Percentiles rank a stretch among this genome's conserved stretches.
Evolutionary conservation across 2,113 vertebrate species (phyloP).

Genomic region (Chauna torquata): DNA sequence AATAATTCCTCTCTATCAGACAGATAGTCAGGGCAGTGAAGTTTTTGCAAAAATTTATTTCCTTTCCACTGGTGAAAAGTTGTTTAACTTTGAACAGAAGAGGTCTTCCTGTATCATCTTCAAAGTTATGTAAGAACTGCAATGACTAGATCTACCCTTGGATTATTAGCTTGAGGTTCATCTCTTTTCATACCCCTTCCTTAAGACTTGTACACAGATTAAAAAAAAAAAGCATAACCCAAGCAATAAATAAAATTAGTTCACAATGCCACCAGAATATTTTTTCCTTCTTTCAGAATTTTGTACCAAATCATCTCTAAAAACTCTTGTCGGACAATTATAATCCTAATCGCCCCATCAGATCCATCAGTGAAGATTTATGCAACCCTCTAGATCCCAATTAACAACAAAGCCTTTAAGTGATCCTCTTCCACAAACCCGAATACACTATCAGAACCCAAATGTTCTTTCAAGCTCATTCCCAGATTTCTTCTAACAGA

Average conservation of each 20-base stretch:
- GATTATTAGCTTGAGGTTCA: background rate
- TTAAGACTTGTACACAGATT: background rate
- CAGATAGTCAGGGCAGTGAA: background rate
- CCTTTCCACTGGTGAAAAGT: background rate
- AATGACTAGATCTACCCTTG: background rate
- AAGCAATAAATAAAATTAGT: background rate
- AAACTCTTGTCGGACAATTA: background rate
- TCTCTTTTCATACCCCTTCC: background rate
- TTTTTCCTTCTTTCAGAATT: background rate
- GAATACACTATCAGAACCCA: background rate
- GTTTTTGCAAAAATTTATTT: background rate
- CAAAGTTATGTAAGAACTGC: background rate
- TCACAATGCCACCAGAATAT: background rate
- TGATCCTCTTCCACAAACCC: background rate
- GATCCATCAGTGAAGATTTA: background rate
- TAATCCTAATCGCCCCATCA: background rate
- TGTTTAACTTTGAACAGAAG: background rate
- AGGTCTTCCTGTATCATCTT: background rate
- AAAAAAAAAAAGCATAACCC: background rate
- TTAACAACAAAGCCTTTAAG: background rate
- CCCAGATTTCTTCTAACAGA: background rate
- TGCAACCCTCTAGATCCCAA: background rate
- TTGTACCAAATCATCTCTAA: background rate
- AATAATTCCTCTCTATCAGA: background rate
- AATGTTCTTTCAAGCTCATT: background rate